These are phyloP conservation scores for Helleia helle DNA, from an alignment of 2,888 invertebrate genomes.

Conservation along the genomic window DNA sequence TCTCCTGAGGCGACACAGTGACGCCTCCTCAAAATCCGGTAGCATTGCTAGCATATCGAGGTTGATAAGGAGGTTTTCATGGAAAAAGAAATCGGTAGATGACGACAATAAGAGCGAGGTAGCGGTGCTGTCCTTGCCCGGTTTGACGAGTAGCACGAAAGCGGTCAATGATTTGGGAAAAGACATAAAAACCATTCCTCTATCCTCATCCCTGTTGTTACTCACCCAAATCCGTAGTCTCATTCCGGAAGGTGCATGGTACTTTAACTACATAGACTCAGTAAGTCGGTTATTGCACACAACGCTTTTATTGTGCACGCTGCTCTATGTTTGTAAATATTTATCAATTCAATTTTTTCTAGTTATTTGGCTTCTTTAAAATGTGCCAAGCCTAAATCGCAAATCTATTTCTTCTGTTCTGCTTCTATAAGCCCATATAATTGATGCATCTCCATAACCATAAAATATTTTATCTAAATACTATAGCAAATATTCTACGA, in stretches of 20 bases:
- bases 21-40: constrained; percentile 37
- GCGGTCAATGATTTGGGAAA: constrained; percentile 49
- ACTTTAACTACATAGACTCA: constrained; percentile 67
- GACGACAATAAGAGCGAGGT: constrained; percentile 41
- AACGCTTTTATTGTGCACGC: constrained; percentile 1
- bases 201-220: constrained; percentile 50
- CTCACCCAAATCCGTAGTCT: constrained; percentile 51
- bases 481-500: no score
- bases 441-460: no score
- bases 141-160: constrained; percentile 43
- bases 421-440: no score
- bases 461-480: no score
- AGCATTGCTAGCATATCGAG: constrained; percentile 42
- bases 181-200: constrained; percentile 47
- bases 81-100: constrained; percentile 33
- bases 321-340: not conserved
- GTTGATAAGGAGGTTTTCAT: constrained; percentile 38
- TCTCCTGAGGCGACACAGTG: constrained; percentile 33
- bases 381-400: no score
- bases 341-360: no score
- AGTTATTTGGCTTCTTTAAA: no score
- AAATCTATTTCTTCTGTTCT: no score
- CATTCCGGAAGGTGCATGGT: constrained; percentile 62
- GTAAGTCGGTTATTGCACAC: constrained; percentile 36
- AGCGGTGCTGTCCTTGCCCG: constrained; percentile 49